phyloP scores from a whole-genome alignment of 64 coral and sea anemone species.

The Dendronephthya gigantea region DNA sequence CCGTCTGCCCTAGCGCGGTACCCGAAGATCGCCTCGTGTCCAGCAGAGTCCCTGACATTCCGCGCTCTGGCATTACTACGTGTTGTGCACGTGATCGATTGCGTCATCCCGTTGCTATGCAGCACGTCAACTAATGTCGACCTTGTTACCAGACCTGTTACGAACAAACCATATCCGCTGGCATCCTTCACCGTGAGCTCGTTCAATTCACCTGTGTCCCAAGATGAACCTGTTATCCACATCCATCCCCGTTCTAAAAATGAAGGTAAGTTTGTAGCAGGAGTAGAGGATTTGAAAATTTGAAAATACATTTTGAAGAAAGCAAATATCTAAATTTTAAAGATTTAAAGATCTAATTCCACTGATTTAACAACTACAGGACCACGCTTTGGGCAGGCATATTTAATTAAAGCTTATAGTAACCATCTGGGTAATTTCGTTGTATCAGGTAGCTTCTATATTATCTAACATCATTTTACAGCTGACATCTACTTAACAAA shows the following conservation, averaged over 20 bases:
- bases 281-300: too few relatives aligned
- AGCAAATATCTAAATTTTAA: too few relatives aligned
- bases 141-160: not conserved
- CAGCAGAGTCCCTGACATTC: not conserved
- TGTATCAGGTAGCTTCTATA: too few relatives aligned
- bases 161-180: not conserved
- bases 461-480: too few relatives aligned
- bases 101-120: not conserved
- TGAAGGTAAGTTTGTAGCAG: not conserved
- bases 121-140: not conserved
- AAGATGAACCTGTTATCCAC: not conserved
- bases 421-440: too few relatives aligned
- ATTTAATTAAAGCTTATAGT: too few relatives aligned
- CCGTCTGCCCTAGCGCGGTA: not conserved
- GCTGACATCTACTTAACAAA: not conserved
- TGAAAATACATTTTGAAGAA: too few relatives aligned
- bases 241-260: not conserved
- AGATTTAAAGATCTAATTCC: too few relatives aligned
- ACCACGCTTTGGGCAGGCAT: too few relatives aligned
- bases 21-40: not conserved
- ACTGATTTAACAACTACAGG: too few relatives aligned
- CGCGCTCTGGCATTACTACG: not conserved
- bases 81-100: constrained; percentile 3
- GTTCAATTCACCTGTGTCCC: not conserved
- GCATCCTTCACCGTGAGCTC: not conserved